phyloP scores from a whole-genome alignment of 2,797 vertebrate species.

The Paramormyrops hopkinsi region DNA sequence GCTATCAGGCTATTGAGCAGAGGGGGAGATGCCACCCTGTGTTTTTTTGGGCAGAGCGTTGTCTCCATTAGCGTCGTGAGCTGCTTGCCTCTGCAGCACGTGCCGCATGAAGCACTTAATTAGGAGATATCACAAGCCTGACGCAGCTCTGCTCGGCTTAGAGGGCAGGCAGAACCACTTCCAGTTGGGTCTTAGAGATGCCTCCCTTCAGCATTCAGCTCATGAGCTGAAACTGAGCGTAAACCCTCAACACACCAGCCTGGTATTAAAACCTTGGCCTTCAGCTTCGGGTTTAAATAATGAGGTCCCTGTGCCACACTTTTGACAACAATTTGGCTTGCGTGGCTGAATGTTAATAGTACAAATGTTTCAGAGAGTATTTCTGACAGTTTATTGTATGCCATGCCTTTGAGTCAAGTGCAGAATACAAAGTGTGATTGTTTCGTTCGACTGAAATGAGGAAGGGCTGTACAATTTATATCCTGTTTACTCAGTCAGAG shows the following conservation, averaged over 20 bases:
- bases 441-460: neutral
- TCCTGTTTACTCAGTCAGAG: neutral
- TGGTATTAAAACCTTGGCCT: neutral
- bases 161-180: neutral
- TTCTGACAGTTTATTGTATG: neutral
- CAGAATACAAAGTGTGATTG: conserved; percentile 1
- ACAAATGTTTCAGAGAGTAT: neutral
- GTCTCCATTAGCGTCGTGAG: neutral
- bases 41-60: neutral
- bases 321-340: neutral
- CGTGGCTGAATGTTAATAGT: neutral
- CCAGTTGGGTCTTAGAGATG: neutral
- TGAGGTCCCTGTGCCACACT: neutral
- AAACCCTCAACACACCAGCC: neutral
- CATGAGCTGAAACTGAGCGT: neutral
- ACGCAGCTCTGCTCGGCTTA: neutral
- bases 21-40: neutral
- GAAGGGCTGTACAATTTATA: neutral
- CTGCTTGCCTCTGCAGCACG: neutral
- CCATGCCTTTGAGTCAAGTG: neutral
- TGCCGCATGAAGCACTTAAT: neutral
- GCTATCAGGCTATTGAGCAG: neutral
- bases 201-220: neutral
- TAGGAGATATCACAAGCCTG: neutral
- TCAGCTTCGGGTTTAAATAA: neutral